Percentiles rank a stretch among this genome's conserved stretches.
Conservation (phyloP, 2,113 vertebrate species). For the Antigone vipio region DNA sequence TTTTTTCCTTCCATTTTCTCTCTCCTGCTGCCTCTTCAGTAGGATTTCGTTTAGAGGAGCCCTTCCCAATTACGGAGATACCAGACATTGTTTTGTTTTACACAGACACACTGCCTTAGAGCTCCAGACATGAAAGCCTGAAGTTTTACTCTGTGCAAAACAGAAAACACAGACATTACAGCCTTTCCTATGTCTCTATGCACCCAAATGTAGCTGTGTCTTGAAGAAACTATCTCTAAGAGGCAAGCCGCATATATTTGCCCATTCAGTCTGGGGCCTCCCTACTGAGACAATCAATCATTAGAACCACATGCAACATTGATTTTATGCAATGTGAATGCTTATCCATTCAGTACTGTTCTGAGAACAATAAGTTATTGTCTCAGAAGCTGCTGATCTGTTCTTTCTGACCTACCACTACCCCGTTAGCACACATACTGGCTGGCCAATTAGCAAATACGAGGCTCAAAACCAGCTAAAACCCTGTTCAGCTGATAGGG, state of each 20-base stretch:
- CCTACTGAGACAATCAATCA: conserved; percentile 37
- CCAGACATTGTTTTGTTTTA: not conserved
- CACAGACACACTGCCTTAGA: not conserved
- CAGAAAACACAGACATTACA: not conserved
- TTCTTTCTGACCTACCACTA: conserved; percentile 15
- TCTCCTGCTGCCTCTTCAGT: not conserved
- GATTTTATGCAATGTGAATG: conserved; percentile 45
- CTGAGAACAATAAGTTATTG: conserved; percentile 42
- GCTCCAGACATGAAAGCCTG: not conserved
- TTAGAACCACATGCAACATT: not conserved
- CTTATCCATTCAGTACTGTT: conserved; percentile 27
- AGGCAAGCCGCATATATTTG: not conserved
- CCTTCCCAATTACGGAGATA: not conserved
- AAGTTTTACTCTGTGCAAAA: not conserved
- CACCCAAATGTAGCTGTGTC: not conserved
- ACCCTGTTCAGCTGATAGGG: not conserved
- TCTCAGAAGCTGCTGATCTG: conserved; percentile 27
- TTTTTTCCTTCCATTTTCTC: not conserved
- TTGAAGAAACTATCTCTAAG: not conserved
- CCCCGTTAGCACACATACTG: not conserved
- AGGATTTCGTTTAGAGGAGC: not conserved
- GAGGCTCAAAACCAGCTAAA: not conserved
- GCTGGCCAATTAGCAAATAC: not conserved
- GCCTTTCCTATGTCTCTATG: not conserved
- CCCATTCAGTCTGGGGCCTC: not conserved